Evolutionary conservation across 1,140 invertebrate species (phyloP).

Genomic region (Apis laboriosa): DNA sequence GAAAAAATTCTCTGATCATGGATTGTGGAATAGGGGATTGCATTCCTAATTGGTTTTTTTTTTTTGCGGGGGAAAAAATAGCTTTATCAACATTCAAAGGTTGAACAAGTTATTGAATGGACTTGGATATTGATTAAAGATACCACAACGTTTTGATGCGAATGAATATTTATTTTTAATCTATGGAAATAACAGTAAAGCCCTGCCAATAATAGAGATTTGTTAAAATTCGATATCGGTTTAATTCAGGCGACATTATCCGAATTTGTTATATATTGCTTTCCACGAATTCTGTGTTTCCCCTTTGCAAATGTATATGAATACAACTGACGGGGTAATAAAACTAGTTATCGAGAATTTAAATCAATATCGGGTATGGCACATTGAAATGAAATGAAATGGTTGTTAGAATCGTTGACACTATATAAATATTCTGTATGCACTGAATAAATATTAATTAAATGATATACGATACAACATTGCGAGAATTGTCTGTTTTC

Average conservation of each 20-base stretch:
- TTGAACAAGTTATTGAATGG: slow-evolving; percentile 27
- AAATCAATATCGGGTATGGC: not conserved
- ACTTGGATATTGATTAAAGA: not conserved
- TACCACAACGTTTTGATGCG: not conserved
- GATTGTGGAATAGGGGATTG: slow-evolving; percentile 36
- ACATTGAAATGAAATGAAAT: not conserved
- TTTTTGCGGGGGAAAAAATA: not conserved
- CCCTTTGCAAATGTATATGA: not conserved
- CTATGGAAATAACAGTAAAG: not conserved
- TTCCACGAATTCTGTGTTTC: not conserved
- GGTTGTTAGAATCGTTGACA: not conserved
- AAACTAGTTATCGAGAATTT: not conserved
- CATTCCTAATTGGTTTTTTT: not conserved
- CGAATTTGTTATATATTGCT: not conserved
- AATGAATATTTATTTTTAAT: slow-evolving; percentile 3
- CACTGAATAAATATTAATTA: not conserved
- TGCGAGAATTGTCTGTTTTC: not conserved
- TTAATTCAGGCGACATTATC: not conserved
- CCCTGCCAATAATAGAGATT: not conserved
- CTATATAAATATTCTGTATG: not conserved
- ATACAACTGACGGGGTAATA: not conserved
- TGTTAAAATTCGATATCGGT: not conserved
- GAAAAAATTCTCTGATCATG: not conserved
- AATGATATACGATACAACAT: not conserved
- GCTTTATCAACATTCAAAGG: not conserved